Evolutionary conservation across 2,797 vertebrate species (phyloP).

Genomic region (Pantherophis vulpinus): DNA sequence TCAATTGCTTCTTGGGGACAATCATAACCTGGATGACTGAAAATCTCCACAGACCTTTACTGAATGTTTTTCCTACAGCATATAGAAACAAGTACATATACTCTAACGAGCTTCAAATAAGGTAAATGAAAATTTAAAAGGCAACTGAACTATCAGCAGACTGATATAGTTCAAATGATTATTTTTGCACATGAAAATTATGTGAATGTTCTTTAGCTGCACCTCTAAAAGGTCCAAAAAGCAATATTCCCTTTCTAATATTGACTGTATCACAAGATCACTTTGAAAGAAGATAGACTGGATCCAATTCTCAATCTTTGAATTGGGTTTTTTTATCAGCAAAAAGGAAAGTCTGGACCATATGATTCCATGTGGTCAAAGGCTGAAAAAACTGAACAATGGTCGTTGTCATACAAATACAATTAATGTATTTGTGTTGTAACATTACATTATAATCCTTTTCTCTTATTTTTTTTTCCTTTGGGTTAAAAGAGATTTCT

Average conservation of each 20-base stretch:
- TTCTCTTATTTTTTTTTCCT: background rate
- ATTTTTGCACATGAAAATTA: background rate
- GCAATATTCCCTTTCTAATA: background rate
- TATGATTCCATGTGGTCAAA: background rate
- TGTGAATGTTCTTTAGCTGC: background rate
- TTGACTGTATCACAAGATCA: background rate
- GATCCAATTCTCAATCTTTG: background rate
- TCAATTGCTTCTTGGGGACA: too few species aligned
- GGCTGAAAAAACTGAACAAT: background rate
- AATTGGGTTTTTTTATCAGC: background rate
- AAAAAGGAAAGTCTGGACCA: background rate
- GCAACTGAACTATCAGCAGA: too few species aligned
- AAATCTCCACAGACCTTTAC: too few species aligned
- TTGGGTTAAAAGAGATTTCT: background rate
- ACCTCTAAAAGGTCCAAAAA: background rate
- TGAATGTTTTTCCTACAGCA: background rate
- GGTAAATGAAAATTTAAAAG: background rate
- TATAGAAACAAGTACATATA: background rate
- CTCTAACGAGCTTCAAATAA: background rate
- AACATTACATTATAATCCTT: background rate
- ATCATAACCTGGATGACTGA: too few species aligned
- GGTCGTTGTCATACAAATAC: background rate
- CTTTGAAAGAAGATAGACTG: background rate
- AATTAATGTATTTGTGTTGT: background rate
- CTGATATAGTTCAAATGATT: background rate